Base-by-base conservation (phyloP, 1,140 invertebrate genomes). In the Brachionus paranguensis region DNA sequence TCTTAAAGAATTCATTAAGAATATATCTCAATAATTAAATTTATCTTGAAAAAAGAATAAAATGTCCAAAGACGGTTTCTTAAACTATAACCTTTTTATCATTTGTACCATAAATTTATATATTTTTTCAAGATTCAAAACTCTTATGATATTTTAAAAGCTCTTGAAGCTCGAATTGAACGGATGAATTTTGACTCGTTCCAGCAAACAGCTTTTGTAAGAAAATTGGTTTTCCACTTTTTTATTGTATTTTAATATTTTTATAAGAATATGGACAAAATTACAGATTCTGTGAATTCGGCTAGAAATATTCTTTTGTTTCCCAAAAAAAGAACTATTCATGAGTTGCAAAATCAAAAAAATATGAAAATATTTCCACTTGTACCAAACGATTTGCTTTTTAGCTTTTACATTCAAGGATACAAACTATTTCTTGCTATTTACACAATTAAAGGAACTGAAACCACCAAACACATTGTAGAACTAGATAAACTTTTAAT, bases 361-460 rank as follows among this genome's bases (percentile, higher is more conserved):
- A 81, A 81, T 81, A 81, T 81, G 78, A 81, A 68, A 81, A 81
- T 81, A 37, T 81, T 81, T 65, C 78, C 78, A 24, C 43, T 81
- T 33, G 78, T 81, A 43, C 78, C 78, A 43, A 81, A 81, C 12
- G 78, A 81, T 81, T 68, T 81, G 27, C 20, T 81, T n/a, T 81
- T 81, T 27, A 81, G 78, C 14, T 81, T 81, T 64, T 81, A 81
- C 27, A 45, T 68, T 20, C 78, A 81, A 29, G 78, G 78, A 8
- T 60, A 29, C 11, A 81, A 64, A 64, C 12, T 81, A 64, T 41
- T 81, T 20, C 53, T 81, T 20, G 78, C 78, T 41, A 81, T 81
- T 64, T 81, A 81, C 11, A 64, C 43, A 12, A 60, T 81, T 17
- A 81, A 81, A 68, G 78, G 78, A 29, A 81, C 37, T 37, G 78